Percentiles rank a stretch among this genome's conserved stretches.
These are phyloP conservation scores for Lasioglossum figueresi DNA, from an alignment of 2,888 invertebrate species.

Conservation along the genomic window DNA sequence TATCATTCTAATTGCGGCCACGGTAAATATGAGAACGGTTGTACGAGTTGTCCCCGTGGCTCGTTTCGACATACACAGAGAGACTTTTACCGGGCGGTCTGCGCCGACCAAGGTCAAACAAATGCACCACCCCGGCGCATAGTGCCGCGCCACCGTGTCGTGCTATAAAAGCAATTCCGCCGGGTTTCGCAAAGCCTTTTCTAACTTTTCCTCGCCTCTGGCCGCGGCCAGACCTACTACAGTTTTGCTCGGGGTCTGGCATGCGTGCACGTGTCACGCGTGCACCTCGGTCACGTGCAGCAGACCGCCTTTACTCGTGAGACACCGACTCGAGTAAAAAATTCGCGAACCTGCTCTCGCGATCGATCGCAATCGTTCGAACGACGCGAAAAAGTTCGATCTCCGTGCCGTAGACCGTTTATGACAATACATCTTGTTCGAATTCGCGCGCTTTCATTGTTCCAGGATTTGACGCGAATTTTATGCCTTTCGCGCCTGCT, in stretches of 20 bases:
- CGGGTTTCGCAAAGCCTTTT: conserved; percentile 70
- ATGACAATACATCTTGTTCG: neutral
- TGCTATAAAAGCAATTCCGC: conserved; percentile 55
- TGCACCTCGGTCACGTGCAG: conserved; percentile 69
- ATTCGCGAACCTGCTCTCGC: conserved; percentile 39
- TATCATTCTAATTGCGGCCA: conserved; percentile 40
- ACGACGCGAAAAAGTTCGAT: neutral
- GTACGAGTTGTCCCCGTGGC: conserved; percentile 43
- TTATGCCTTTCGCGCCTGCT: no score
- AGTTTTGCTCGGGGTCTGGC: conserved; percentile 62
- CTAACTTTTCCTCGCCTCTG: conserved; percentile 63
- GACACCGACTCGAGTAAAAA: conserved; percentile 53
- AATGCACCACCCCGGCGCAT: conserved; percentile 39
- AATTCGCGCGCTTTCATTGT: no score
- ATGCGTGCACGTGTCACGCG: conserved; percentile 73
- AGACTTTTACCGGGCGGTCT: conserved; percentile 53
- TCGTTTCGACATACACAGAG: conserved; percentile 47
- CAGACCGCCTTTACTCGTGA: conserved; percentile 52
- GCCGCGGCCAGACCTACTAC: conserved; percentile 54
- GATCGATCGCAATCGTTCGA: conserved; percentile 26
- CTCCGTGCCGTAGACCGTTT: neutral
- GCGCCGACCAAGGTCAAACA: conserved; percentile 69
- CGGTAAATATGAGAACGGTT: conserved; percentile 46
- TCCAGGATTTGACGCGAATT: no score
- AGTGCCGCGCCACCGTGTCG: conserved; percentile 10